Percentiles rank a stretch among this genome's conserved stretches.
These are phyloP conservation scores for Drosophila sp. DNA, from an alignment of 1,140 invertebrate genomes.

Conservation along the genomic window DNA sequence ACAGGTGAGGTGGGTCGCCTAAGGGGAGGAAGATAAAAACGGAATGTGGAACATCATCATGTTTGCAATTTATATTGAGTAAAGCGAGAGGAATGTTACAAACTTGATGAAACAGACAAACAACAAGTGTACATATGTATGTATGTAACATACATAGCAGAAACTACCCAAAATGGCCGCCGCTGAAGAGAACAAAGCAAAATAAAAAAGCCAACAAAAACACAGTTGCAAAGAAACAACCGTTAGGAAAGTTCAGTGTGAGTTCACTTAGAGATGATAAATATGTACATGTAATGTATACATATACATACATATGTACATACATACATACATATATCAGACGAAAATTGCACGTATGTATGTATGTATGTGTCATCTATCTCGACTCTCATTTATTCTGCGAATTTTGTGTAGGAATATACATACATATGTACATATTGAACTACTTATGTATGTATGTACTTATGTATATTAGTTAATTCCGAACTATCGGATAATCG, in stretches of 20 bases:
- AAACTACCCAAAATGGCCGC: conserved; percentile 6
- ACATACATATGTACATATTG: no score
- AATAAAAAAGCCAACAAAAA: background rate
- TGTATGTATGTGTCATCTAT: no score
- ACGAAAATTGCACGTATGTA: no score
- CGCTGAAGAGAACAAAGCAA: background rate
- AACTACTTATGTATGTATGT: no score
- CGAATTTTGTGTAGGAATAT: no score
- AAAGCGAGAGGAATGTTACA: conserved; percentile 26
- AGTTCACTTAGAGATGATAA: background rate
- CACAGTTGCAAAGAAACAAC: background rate
- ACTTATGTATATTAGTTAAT: no score
- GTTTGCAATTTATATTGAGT: conserved; percentile 34
- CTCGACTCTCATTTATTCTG: no score
- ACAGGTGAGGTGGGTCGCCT: conserved; percentile 51
- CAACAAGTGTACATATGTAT: background rate
- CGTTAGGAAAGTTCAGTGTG: background rate
- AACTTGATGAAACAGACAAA: conserved; percentile 12
- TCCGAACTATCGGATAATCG: no score
- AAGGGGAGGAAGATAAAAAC: conserved; percentile 31
- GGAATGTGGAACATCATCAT: conserved; percentile 55
- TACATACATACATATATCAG: no score
- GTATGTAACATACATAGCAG: background rate
- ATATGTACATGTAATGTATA: no score
- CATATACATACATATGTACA: no score